Evolutionary conservation across 2,888 invertebrate species (phyloP).

Genomic region (Lepidochitona cinerea): DNA sequence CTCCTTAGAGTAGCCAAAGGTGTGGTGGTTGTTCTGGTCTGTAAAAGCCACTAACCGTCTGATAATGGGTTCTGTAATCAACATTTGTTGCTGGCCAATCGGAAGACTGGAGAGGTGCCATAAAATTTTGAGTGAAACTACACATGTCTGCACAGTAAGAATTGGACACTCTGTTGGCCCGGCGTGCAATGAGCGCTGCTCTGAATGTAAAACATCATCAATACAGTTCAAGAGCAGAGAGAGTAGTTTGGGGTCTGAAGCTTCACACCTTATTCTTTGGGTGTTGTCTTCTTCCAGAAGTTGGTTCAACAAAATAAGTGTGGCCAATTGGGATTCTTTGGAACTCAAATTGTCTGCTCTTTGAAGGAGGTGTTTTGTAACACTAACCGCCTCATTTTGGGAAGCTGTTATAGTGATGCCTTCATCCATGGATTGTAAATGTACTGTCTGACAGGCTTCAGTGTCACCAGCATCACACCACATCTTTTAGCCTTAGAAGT

Average conservation of each 20-base stretch:
- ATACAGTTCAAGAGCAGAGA: background rate
- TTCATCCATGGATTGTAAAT: background rate
- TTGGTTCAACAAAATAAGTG: background rate
- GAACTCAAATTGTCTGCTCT: background rate
- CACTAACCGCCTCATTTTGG: background rate
- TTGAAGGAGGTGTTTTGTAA: background rate
- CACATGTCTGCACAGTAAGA: background rate
- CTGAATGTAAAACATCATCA: background rate
- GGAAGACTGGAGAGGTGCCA: constrained; percentile 35
- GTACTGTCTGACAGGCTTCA: background rate
- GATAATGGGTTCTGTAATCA: constrained; percentile 29
- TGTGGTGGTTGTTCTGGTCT: constrained; percentile 16
- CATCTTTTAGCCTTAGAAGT: background rate
- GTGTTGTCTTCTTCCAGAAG: background rate
- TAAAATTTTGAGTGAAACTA: constrained; percentile 22
- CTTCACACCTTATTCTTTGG: background rate
- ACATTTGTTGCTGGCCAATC: constrained; percentile 24
- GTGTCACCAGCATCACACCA: background rate
- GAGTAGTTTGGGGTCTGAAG: background rate
- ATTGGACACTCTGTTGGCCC: background rate
- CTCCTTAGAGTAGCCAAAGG: background rate
- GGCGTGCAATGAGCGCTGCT: background rate
- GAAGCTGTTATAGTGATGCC: background rate
- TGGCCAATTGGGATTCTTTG: background rate
- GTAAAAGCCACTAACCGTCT: constrained; percentile 30